A percentile compares a stretch with the other conserved stretches of the same genome.
phyloP scores from a whole-genome alignment of 2,113 vertebrate genomes.

The Phainopepla nitens region DNA sequence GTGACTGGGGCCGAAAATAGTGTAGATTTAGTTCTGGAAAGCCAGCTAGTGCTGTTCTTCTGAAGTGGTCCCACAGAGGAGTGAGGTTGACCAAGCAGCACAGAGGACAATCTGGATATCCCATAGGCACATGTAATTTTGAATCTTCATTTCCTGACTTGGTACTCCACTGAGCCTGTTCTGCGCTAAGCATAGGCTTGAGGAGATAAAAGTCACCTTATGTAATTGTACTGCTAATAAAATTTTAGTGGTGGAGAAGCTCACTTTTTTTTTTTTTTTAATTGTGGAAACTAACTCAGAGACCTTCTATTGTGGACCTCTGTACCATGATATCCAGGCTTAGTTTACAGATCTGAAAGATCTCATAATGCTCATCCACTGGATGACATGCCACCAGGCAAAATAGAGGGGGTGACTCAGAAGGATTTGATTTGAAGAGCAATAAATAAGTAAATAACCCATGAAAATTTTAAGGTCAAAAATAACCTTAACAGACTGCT shows the following conservation, averaged over 20 bases:
- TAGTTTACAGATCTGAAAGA: not conserved
- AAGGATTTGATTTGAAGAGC: not conserved
- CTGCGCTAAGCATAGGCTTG: not conserved
- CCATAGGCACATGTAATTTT: not conserved
- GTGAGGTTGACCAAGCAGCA: not conserved
- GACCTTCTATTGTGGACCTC: not conserved
- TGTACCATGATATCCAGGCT: not conserved
- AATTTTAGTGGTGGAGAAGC: not conserved
- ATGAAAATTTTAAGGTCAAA: not conserved
- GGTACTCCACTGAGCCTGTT: accelerated
- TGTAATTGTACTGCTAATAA: not conserved
- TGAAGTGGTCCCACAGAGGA: not conserved
- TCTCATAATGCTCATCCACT: not conserved
- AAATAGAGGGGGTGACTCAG: not conserved
- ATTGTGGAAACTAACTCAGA: not conserved
- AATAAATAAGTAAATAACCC: not conserved
- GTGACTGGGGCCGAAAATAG: not conserved
- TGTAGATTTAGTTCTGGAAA: not conserved
- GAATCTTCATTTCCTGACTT: not conserved
- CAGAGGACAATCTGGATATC: not conserved
- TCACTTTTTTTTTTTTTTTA: not conserved
- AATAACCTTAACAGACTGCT: not conserved
- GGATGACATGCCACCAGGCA: not conserved
- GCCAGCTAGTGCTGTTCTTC: not conserved
- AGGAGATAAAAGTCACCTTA: not conserved